phyloP scores from a whole-genome alignment of 1,140 invertebrate species.

The Chlorops oryzae region DNA sequence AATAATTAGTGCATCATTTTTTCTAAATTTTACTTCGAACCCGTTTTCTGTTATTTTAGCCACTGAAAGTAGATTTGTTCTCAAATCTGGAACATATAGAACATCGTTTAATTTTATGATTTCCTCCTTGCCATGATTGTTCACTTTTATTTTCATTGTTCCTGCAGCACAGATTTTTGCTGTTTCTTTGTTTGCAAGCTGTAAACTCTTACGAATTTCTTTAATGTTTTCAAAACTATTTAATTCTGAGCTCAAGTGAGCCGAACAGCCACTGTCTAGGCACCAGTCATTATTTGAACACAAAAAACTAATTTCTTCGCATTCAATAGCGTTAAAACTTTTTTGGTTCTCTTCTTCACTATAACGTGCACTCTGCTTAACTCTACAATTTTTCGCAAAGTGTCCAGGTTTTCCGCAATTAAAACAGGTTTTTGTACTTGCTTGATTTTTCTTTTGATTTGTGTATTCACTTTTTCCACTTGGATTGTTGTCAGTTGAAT shows the following conservation, averaged over 20 bases:
- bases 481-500: no score
- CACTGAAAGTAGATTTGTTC: no score
- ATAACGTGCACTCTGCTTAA: not conserved
- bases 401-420: slow-evolving; percentile 1
- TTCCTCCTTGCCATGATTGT: no score
- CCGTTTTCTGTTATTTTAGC: slow-evolving; percentile 25
- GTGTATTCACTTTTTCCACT: no score
- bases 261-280: not conserved
- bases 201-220: not conserved
- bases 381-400: slow-evolving; percentile 6
- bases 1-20: no score
- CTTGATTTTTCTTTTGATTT: no score
- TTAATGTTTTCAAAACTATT: not conserved
- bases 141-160: not conserved
- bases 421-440: no score
- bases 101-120: no score
- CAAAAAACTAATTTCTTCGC: not conserved
- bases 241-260: not conserved
- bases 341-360: not conserved
- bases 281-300: not conserved
- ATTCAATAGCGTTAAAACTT: not conserved
- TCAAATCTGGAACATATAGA: no score
- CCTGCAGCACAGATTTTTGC: not conserved
- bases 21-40: no score
- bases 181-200: not conserved